A percentile compares a stretch with the other conserved stretches of the same genome.
phyloP scores from a whole-genome alignment of 2,888 invertebrate species.

The Lucinisca nassula region DNA sequence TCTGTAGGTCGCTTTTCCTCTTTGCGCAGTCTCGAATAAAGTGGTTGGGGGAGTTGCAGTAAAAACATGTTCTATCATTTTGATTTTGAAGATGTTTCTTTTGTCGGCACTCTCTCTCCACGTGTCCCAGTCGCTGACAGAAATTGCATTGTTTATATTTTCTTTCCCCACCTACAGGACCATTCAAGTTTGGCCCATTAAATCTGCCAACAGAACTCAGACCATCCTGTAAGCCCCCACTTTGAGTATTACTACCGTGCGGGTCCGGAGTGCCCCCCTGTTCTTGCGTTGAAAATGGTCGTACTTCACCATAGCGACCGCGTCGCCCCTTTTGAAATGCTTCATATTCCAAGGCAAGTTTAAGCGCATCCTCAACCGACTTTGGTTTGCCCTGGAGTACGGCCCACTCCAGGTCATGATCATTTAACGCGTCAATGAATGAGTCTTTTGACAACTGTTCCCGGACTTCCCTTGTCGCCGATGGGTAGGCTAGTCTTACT shows the following conservation, averaged over 20 bases:
- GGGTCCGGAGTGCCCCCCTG: background rate
- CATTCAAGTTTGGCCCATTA: background rate
- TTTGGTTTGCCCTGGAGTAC: background rate
- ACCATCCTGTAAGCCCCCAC: no score
- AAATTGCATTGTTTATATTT: background rate
- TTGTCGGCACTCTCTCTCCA: background rate
- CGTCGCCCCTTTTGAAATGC: background rate
- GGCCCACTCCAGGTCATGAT: background rate
- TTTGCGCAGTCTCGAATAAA: background rate
- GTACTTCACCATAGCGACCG: background rate
- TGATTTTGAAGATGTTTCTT: background rate
- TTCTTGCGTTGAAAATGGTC: background rate
- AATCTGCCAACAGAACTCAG: background rate
- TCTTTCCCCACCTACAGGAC: no score
- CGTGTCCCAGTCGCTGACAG: background rate
- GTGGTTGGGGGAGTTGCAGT: background rate
- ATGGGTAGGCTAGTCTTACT: background rate
- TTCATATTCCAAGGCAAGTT: no score
- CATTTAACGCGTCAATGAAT: slow-evolving; percentile 12
- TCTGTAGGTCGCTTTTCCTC: background rate
- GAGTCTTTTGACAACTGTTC: background rate
- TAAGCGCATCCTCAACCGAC: background rate
- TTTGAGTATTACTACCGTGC: background rate
- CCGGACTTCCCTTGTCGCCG: background rate
- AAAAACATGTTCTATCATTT: background rate